Conservation (phyloP, 2,888 invertebrate genomes). For the Drosophila hamatofila region DNA sequence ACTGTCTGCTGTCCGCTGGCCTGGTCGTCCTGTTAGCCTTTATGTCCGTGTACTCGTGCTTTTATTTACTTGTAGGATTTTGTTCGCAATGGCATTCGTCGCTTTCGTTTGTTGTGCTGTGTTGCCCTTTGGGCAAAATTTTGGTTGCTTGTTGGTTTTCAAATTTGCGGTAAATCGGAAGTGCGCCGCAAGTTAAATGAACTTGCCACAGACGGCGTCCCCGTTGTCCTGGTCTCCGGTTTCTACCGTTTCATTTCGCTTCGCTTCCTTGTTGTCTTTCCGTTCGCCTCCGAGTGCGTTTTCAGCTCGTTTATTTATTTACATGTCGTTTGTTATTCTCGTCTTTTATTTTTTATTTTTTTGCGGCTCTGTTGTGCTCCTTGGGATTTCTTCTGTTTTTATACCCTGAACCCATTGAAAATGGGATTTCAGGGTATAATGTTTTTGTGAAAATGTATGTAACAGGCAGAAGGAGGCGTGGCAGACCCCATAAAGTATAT, state of each 20-base stretch:
- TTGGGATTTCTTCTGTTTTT: slow-evolving; percentile 4
- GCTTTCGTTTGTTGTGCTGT: slow-evolving; percentile 27
- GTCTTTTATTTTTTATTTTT: slow-evolving; percentile 31
- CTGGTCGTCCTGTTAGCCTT: slow-evolving; percentile 37
- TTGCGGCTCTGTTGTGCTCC: slow-evolving; percentile 29
- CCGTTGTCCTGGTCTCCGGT: slow-evolving; percentile 52
- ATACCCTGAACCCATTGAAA: too few relatives aligned
- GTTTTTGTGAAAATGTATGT: too few relatives aligned
- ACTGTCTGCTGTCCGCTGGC: too few relatives aligned
- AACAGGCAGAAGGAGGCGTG: too few relatives aligned
- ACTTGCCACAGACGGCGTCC: slow-evolving; percentile 63
- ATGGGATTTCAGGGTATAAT: too few relatives aligned
- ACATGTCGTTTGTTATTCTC: slow-evolving; percentile 65
- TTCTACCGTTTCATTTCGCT: slow-evolving; percentile 31
- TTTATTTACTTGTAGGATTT: slow-evolving; percentile 72
- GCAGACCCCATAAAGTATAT: too few relatives aligned
- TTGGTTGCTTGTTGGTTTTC: slow-evolving; percentile 79
- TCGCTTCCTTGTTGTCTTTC: slow-evolving; percentile 67
- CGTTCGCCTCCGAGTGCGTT: slow-evolving; percentile 52
- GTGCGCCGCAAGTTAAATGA: slow-evolving; percentile 80
- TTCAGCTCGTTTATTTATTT: slow-evolving; percentile 69
- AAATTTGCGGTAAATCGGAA: slow-evolving; percentile 82
- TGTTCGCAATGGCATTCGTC: slow-evolving; percentile 35
- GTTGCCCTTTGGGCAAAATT: slow-evolving; percentile 70
- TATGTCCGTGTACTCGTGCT: slow-evolving; percentile 44